phyloP scores from a whole-genome alignment of 2,888 invertebrate genomes.

The Rapana venosa region DNA sequence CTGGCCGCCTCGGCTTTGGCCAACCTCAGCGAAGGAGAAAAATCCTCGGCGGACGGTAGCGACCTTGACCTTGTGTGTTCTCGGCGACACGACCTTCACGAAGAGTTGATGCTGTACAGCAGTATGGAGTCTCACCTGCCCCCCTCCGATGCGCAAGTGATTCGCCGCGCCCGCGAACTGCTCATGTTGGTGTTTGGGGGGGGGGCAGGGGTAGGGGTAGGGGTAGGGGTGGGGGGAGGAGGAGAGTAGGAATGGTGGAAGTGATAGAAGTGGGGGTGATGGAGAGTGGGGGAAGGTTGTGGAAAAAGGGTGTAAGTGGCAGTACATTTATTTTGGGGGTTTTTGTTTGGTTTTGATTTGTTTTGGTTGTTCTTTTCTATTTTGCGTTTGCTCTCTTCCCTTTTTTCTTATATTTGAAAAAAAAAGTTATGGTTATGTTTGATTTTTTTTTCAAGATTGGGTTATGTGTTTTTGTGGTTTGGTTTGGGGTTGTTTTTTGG shows the following conservation, averaged over 20 bases:
- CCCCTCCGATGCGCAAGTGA: constrained; percentile 69
- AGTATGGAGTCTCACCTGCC: constrained; percentile 61
- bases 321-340: not conserved
- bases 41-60: not conserved
- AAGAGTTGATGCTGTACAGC: constrained; percentile 52
- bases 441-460: no score
- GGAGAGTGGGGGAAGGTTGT: not conserved
- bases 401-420: no score
- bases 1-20: constrained; percentile 21
- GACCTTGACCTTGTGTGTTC: constrained; percentile 51
- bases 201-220: not conserved
- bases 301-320: not conserved
- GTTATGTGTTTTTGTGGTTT: no score
- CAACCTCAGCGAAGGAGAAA: constrained; percentile 16
- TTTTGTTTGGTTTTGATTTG: not conserved
- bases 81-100: constrained; percentile 53
- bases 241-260: not conserved
- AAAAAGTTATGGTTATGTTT: no score
- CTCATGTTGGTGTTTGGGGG: constrained; percentile 58
- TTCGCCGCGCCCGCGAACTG: constrained; percentile 71
- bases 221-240: not conserved
- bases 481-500: no score
- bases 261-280: not conserved
- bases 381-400: not conserved
- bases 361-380: not conserved